These are phyloP conservation scores for Heliconius congener DNA, from an alignment of 1,140 invertebrate genomes.

Conservation along the genomic window DNA sequence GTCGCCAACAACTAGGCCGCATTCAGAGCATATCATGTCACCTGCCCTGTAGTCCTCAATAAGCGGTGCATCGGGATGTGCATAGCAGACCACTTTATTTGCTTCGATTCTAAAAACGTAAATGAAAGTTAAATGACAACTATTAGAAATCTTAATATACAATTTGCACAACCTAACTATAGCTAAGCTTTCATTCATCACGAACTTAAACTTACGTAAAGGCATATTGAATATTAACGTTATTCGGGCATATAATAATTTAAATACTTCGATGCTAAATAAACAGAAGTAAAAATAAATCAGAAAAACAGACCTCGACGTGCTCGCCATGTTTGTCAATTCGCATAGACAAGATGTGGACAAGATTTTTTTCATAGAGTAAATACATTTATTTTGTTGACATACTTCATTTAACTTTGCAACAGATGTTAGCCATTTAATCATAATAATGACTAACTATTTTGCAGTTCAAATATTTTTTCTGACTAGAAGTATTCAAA, in stretches of 20 bases:
- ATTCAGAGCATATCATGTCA: conserved; percentile 99
- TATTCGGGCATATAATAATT: conserved; percentile 45
- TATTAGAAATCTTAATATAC: conserved; percentile 46
- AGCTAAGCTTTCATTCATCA: conserved; percentile 22
- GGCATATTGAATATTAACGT: conserved; percentile 48
- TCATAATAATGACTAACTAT: neutral
- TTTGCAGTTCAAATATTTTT: neutral
- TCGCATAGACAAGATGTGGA: conserved; percentile 48
- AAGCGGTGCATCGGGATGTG: conserved; percentile 96
- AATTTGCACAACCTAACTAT: conserved; percentile 28
- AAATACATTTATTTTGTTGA: neutral
- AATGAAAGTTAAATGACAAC: conserved; percentile 51
- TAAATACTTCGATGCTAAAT: conserved; percentile 42
- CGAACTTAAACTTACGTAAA: conserved; percentile 56
- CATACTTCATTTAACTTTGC: neutral
- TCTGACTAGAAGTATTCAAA: too few species aligned
- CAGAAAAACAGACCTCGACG: conserved; percentile 79
- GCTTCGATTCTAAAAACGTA: conserved; percentile 84
- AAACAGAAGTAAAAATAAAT: conserved; percentile 67
- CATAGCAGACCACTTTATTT: conserved; percentile 93
- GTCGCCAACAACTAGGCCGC: conserved; percentile 99
- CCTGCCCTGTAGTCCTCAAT: conserved; percentile 99
- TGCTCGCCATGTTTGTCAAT: conserved; percentile 78
- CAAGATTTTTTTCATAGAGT: conserved; percentile 2
- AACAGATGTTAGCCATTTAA: neutral